Conservation (phyloP, 2,113 vertebrate species). For the Apistogramma diplotaenia region DNA sequence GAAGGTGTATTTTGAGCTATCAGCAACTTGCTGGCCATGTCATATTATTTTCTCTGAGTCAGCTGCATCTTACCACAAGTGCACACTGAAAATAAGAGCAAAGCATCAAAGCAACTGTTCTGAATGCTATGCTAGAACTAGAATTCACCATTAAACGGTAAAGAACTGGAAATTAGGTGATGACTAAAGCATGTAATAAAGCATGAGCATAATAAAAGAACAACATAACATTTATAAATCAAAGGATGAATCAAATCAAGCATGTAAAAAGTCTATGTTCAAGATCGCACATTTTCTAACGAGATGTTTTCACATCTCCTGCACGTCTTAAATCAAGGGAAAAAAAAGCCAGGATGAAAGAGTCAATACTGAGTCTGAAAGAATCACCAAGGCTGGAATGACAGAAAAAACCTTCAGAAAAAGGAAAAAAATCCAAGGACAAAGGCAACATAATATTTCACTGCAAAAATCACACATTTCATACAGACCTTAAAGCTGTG, state of each 20-base stretch:
- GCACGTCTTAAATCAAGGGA: background rate
- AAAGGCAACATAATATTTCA: background rate
- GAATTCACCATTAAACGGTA: background rate
- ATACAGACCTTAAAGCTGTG: background rate
- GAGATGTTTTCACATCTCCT: background rate
- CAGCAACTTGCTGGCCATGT: background rate
- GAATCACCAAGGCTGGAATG: background rate
- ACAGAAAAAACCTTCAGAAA: conserved; percentile 4
- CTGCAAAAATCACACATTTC: background rate
- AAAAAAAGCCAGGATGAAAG: background rate
- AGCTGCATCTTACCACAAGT: background rate
- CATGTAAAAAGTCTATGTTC: background rate
- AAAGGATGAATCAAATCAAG: background rate
- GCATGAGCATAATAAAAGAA: background rate
- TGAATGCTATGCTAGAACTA: background rate
- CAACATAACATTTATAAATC: background rate
- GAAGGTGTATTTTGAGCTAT: background rate
- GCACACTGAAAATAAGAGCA: background rate
- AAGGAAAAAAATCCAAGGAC: background rate
- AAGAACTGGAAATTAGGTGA: background rate
- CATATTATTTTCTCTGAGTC: background rate
- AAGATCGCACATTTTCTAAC: background rate
- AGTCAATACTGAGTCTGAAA: background rate
- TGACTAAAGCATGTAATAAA: background rate
- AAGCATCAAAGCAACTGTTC: background rate